Evolutionary conservation across 2,888 invertebrate genomes (phyloP), one percentile per base, ranked within the genome.

Genomic region (Uropetala carovei): DNA sequence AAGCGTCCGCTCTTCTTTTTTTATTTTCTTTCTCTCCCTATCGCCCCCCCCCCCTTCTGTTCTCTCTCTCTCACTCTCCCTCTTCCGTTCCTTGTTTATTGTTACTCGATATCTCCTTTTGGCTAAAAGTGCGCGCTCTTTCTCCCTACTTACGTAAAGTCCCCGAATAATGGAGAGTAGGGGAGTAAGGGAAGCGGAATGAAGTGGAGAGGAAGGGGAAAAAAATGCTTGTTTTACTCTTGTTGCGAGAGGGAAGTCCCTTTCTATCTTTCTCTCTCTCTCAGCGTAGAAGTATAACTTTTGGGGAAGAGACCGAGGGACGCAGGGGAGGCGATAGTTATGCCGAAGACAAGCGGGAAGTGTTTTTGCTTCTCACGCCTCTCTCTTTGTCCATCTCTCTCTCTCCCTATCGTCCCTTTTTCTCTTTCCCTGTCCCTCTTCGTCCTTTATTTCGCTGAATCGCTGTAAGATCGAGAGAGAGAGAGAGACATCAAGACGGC

Each of bases 1-100:
- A 43, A 43, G 5, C 43, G 43, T 43, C 43, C 43, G 43, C 43
- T 43, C 43, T 5, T 43, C 43, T 1, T 43, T 43, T 43, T 43
- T 43, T 43, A 43, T 43, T 43, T 43, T 3, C 43, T 43, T 5
- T 43, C 5, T 43, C 43, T 5, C 43, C 5, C 43, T 43, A 1
- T 1, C 43, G 43, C 43, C 43, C 43, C 43, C 5, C 1, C 43
- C 1, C 43, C 5, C 5, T 43, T 5, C 43, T 43, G 43, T 5
- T 43, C 5, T 43, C 43, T 43, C 43, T 43, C 43, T 43, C 43
- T 43, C 43, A 3, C 43, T 43, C 5, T 5, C 43, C 83, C 57
- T 83, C 57, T 83, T 56, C 43, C 60, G 27, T 18, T 27, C 60
- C 30, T 86, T 64, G 86, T 86, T 86, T 60, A 22, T 86, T 64